Conservation (phyloP, 1,140 invertebrate genomes). For the Brachionus paranguensis region DNA sequence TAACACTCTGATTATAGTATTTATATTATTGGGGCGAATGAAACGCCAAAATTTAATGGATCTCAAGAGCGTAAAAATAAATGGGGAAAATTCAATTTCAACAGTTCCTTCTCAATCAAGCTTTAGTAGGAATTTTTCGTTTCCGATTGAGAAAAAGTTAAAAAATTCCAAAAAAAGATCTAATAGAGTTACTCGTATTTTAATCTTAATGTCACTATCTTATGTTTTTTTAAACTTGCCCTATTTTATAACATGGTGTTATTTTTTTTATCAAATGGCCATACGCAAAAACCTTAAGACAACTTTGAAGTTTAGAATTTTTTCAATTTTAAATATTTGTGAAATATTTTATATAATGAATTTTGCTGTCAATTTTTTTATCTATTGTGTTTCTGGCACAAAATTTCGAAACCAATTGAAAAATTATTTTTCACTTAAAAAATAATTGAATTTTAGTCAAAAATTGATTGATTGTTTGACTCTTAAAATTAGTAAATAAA, state of each 20-base stretch:
- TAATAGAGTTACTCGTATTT: background rate
- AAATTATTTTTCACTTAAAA: background rate
- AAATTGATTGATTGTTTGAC: no score
- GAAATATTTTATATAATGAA: constrained; percentile 36
- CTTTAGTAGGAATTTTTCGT: background rate
- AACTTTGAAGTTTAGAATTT: background rate
- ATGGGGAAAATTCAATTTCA: no score
- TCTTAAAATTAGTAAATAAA: no score
- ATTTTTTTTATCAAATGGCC: constrained; percentile 24
- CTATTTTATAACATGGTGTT: constrained; percentile 33
- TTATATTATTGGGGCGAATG: background rate
- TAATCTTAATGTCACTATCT: constrained; percentile 6
- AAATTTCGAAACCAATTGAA: constrained; percentile 18
- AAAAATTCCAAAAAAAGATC: background rate
- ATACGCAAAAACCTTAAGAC: background rate
- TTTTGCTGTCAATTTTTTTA: constrained; percentile 36
- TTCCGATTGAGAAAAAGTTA: background rate
- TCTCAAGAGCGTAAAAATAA: background rate
- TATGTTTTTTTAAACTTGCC: constrained; percentile 24
- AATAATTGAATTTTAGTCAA: background rate
- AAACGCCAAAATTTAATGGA: background rate
- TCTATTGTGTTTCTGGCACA: constrained; percentile 28
- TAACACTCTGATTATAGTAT: background rate
- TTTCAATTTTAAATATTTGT: constrained; percentile 4
- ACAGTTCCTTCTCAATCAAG: background rate